phyloP scores from a whole-genome alignment of 2,113 vertebrate genomes.

The Larimichthys polyactis region DNA sequence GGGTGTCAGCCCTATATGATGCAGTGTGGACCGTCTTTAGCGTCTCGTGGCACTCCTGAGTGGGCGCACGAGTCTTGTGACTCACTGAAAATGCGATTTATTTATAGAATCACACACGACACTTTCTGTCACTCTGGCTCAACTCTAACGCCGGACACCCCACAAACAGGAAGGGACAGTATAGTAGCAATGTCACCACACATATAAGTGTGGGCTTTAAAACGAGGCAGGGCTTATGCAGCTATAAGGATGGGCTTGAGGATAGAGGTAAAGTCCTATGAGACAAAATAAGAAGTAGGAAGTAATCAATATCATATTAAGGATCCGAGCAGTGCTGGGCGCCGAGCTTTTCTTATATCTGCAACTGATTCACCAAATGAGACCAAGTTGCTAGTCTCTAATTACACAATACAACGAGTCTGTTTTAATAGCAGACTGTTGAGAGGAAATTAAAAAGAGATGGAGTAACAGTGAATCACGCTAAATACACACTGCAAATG shows the following conservation, averaged over 20 bases:
- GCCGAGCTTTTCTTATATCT: background rate
- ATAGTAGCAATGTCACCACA: background rate
- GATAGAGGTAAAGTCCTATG: too few relatives aligned
- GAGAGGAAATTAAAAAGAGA: background rate
- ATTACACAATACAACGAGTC: background rate
- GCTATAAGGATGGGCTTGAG: background rate
- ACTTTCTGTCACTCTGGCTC: slow-evolving; percentile 63
- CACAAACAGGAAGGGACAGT: slow-evolving; percentile 30
- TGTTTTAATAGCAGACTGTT: background rate
- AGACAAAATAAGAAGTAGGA: background rate
- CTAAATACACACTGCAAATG: background rate
- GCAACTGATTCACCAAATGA: background rate
- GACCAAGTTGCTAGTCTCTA: background rate
- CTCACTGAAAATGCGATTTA: slow-evolving; percentile 66
- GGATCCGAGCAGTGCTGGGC: background rate
- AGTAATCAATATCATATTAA: background rate
- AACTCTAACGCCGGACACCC: slow-evolving; percentile 40
- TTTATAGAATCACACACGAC: slow-evolving; percentile 63
- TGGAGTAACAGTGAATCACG: background rate
- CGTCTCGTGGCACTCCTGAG: slow-evolving; percentile 15
- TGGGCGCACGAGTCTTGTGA: slow-evolving; percentile 50
- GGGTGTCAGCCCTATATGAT: background rate
- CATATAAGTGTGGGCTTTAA: background rate
- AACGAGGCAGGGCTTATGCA: background rate
- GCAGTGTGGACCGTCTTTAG: slow-evolving; percentile 15